Evolutionary conservation across 1,140 invertebrate genomes (phyloP), one percentile per base, ranked within the genome.

Genomic region (Drosophila jambulina): DNA sequence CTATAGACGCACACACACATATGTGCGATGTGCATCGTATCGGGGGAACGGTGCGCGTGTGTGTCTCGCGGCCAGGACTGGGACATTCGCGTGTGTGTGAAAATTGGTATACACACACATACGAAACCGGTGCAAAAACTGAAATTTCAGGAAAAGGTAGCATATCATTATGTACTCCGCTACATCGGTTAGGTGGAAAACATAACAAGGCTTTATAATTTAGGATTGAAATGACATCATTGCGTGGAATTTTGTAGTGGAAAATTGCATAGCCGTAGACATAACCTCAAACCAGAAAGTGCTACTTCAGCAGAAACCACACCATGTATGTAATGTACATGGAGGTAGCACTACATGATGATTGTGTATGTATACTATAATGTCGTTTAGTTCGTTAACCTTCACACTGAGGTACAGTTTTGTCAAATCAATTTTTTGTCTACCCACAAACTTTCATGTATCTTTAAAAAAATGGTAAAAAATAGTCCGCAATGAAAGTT

Each of bases 101-200:
- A 84, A 81, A 46, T 74, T 43, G 56, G 85, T 87, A 80, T 87
- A 87, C 85, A 87, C 88, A 87, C 85, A 87, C 81, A 87, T 78
- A 90, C 85, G 84, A 74, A 85, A 54, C 57, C 57, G 23, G 49
- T 43, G 21, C 59, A 43, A 68, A 56, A 68, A 56, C 49, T 32
- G 46, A 58, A 51, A 54, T 53, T 77, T 46, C 42, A 42, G 54
- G 49, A 77, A 58, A 48, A 54, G 49, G 13, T 34, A 36, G 5
- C 69, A 59, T 32, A 36, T 19, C 15, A 25, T 25, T 9, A 65
- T 54, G 29, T 38, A 45, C n/a, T 40, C 45, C 25, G 34, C 21
- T 63, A 57, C 25, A 58, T 38, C 32, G 42, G 46, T n/a, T 19
- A 12, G 51, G 38, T 42, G 9, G 21, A 38, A 29, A 40, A 53